These are phyloP conservation scores for Tricholauxania praeusta DNA, from an alignment of 2,888 invertebrate genomes.

Conservation along the genomic window DNA sequence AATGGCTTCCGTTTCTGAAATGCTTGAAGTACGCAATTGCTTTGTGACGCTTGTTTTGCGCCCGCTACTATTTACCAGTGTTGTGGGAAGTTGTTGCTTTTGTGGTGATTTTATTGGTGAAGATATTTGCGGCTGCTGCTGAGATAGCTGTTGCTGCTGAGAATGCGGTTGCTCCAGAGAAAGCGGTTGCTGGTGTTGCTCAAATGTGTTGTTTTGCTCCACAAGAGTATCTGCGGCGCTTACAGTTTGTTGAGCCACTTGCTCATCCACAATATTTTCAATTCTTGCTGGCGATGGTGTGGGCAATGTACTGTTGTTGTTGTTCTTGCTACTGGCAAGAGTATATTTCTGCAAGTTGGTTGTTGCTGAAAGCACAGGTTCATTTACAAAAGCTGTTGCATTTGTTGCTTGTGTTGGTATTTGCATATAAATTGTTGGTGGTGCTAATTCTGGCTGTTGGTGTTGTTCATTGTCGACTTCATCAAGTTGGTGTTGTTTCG, in stretches of 20 bases:
- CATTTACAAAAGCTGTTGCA: slow-evolving; percentile 16
- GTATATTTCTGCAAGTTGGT: not conserved
- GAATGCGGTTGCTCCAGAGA: slow-evolving; percentile 23
- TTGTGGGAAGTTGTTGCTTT: slow-evolving; percentile 36
- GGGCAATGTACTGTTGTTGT: not conserved
- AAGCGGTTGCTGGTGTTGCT: slow-evolving; percentile 40
- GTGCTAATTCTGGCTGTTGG: slow-evolving; percentile 29
- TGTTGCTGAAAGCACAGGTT: not conserved
- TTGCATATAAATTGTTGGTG: slow-evolving; percentile 13
- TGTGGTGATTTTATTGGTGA: slow-evolving; percentile 32
- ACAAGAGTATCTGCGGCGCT: not conserved
- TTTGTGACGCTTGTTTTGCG: slow-evolving; percentile 40
- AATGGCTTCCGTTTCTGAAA: slow-evolving; percentile 48
- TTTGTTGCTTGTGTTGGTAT: slow-evolving; percentile 25
- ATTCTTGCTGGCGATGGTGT: not conserved
- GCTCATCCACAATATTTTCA: slow-evolving; percentile 5
- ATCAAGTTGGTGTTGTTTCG: slow-evolving; percentile 33
- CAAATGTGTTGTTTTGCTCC: not conserved
- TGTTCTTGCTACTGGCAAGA: not conserved
- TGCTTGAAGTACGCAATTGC: slow-evolving; percentile 48
- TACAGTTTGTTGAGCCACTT: slow-evolving; percentile 27
- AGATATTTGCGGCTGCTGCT: slow-evolving; percentile 33
- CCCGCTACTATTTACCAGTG: slow-evolving; percentile 36
- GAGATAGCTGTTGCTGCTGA: slow-evolving; percentile 37
- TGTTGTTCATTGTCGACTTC: slow-evolving; percentile 36